Evolutionary conservation across 2,888 invertebrate genomes (phyloP), one percentile per base, ranked within the genome.

Genomic region (Drosophila mettleri): DNA sequence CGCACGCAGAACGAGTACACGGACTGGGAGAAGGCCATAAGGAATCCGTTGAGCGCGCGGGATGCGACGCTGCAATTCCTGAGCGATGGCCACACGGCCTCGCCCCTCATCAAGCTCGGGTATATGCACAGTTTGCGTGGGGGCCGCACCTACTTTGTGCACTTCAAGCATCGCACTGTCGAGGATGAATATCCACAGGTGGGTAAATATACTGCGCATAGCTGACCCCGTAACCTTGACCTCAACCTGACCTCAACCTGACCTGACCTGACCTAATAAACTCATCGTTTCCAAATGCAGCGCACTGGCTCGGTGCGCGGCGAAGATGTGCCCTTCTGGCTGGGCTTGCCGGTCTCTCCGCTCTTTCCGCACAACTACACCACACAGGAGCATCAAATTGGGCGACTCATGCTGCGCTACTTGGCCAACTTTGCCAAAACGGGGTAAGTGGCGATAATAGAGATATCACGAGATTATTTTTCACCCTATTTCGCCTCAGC

Each of bases 1-100:
- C 41, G 22, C 18, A 18, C 24, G 53, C 94, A 96, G 92, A 98
- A 98, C 92, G 98, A 98, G 92, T 99, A 99, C 93, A 98, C 98
- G 66, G 98, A 98, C 92, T 98, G 98, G 98, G 97, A 97, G 92
- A 95, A 95, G 85, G 96, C 97, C 2, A 95, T 97, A 79, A 96
- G 97, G 88, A 97, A 96, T 92, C 96, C 97, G 73, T 94, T 96
- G 90, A 96, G 96, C 91, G 97, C 97, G 75, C 95, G 97, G 88
- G 98, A 96, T 91, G 97, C 95, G 58, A 95, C 97, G 22, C 93
- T 98, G 70, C 96, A 97, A 91, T 95, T 98, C 68, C 93, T 98
- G 57, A 97, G 98, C 88, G 98, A 98, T 91, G 98, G 98, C 0
- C 96, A 98, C 81, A 97, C 97, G 55, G 97, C 97, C 0, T 96